Base-by-base conservation (phyloP, 2,888 invertebrate genomes). In the Protonemura montana region DNA sequence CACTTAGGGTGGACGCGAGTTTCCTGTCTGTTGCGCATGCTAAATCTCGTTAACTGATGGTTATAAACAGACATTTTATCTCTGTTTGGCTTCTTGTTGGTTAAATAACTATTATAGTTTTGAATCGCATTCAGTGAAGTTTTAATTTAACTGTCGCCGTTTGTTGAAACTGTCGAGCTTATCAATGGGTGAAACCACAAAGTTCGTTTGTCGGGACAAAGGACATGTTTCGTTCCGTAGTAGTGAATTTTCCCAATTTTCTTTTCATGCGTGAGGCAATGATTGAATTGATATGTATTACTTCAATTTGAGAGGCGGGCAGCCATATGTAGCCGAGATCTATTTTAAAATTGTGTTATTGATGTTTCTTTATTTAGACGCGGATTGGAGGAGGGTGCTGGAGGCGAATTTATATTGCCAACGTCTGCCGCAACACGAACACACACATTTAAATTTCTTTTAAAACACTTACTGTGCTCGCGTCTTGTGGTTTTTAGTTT, bases 291-390 rank as follows among this genome's bases (percentile, higher is more conserved):
- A 21, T 35, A 35, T 59, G 59, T 59, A 59, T 59, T 59, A 2
- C 59, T 10, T 59, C 16, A 59, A 59, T 59, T 13, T 59, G 35
- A 21, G 59, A 59, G 59, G 59, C 59, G 21, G 59, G 59, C 59
- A 59, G 59, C 59, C 59, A 59, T 59, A 59, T 59, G 59, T 59
- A 21, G 21, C 16, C 21, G 59, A 21, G 59, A 13, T 59, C 59
- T 59, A 59, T 59, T 59, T 59, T 59, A 59, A 13, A 59, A 21
- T 7, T 13, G 59, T 59, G 59, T 59, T 59, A 59, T 59, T 59
- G 59, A 59, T 59, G 59, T 59, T 59, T 59, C 59, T 59, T 59
- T 59, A 59, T 59, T 59, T 59, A 59, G 59, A 59, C 59, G 59
- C 59, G 59, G 21, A 41, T 21, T 59, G 13, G 21, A 1, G 59